phyloP scores from a whole-genome alignment of 1,140 invertebrate species.

The Parapsyche elsis region DNA sequence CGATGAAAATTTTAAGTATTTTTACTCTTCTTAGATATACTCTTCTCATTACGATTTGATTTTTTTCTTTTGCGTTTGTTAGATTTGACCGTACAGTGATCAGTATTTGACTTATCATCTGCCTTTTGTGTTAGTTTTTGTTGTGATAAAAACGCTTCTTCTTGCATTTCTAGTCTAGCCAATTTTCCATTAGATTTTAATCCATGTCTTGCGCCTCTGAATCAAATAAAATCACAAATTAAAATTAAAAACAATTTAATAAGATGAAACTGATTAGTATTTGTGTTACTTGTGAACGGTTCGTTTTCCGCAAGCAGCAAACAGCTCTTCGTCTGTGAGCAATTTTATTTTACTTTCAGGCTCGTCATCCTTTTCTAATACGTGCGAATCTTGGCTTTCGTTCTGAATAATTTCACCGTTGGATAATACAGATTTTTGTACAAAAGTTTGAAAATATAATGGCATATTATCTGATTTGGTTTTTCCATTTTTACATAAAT shows the following conservation, averaged over 20 bases:
- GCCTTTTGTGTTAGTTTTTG: not conserved
- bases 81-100: no score
- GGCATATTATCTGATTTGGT: constrained; percentile 2
- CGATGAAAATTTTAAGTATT: no score
- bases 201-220: constrained; percentile 28
- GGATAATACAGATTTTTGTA: constrained; percentile 7
- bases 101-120: not conserved
- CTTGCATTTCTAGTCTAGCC: constrained; percentile 22
- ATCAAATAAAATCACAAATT: not conserved
- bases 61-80: no score
- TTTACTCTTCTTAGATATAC: no score
- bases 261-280: not conserved
- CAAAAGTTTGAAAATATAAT: constrained; percentile 33
- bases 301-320: constrained; percentile 79
- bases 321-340: constrained; percentile 81
- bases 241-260: not conserved
- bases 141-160: constrained; percentile 7
- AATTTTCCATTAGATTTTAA: constrained; percentile 42
- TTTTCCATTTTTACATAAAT: not conserved
- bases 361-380: constrained; percentile 44
- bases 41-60: no score
- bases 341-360: constrained; percentile 55
- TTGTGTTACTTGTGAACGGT: constrained; percentile 79
- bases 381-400: not conserved
- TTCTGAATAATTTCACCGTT: constrained; percentile 49